Conservation (phyloP, 1,140 invertebrate genomes). For the Apocrypta bakeri region DNA sequence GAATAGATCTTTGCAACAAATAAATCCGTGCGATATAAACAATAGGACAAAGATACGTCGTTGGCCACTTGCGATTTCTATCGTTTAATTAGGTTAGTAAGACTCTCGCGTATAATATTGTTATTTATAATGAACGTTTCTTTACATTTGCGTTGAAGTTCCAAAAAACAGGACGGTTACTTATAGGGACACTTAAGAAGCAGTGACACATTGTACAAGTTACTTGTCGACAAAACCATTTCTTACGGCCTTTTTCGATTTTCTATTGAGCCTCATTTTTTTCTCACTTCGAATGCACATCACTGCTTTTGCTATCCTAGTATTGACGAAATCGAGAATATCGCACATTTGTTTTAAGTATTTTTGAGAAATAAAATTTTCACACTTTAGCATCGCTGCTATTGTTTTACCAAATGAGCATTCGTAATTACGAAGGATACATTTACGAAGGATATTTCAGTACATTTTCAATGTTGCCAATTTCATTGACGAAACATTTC, state of each 20-base stretch:
- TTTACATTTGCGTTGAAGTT: slow-evolving; percentile 15
- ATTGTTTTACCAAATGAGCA: too few species aligned
- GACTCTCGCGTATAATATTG: slow-evolving; percentile 22
- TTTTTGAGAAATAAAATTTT: slow-evolving; percentile 16
- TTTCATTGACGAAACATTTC: slow-evolving; percentile 14
- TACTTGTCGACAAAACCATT: background rate
- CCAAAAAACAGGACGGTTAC: slow-evolving; percentile 31
- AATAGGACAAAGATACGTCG: background rate
- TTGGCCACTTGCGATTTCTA: slow-evolving; percentile 10
- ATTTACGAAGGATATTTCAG: background rate
- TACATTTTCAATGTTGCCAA: background rate
- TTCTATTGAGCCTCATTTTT: slow-evolving; percentile 13
- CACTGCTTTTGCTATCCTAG: slow-evolving; percentile 7
- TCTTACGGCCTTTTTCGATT: slow-evolving; percentile 18
- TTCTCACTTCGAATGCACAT: background rate
- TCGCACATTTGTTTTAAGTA: background rate
- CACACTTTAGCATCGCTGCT: background rate
- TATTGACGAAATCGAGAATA: slow-evolving; percentile 23
- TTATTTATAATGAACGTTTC: slow-evolving; percentile 25
- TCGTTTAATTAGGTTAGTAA: background rate
- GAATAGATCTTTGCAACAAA: slow-evolving; percentile 30
- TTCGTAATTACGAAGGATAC: background rate
- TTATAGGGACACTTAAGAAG: slow-evolving; percentile 17
- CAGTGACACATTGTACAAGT: background rate
- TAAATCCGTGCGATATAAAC: slow-evolving; percentile 27